A percentile compares a stretch with the other conserved stretches of the same genome.
Evolutionary conservation across 2,113 vertebrate genomes (phyloP).

Genomic region (Cyphomyrus discorhynchus): DNA sequence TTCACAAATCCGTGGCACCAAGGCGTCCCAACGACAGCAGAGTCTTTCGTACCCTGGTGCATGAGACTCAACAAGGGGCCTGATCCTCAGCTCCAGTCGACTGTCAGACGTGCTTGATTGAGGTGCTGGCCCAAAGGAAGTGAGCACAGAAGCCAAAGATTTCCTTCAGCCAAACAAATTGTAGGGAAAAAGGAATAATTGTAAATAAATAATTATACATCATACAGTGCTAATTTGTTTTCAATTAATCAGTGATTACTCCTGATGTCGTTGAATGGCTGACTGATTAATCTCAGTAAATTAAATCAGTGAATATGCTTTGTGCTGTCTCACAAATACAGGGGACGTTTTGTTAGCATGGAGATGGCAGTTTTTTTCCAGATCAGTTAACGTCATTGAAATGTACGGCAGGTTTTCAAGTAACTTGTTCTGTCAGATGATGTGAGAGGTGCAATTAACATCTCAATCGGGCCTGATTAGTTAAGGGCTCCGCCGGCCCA

Average conservation of each 20-base stretch:
- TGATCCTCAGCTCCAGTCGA: background rate
- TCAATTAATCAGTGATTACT: conserved; percentile 5
- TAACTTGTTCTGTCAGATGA: background rate
- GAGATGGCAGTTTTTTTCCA: background rate
- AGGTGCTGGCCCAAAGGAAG: background rate
- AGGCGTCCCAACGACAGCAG: background rate
- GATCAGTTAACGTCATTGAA: background rate
- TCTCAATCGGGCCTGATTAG: background rate
- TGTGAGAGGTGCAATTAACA: background rate
- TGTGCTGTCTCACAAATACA: background rate
- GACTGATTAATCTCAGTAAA: background rate
- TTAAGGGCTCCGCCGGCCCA: background rate
- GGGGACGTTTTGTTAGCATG: background rate
- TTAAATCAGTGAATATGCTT: background rate
- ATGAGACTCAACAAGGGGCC: background rate
- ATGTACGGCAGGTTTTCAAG: background rate
- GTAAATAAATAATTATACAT: background rate
- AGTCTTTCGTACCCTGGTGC: background rate
- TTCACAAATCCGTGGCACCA: background rate
- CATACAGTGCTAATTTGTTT: background rate
- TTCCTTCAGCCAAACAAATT: background rate
- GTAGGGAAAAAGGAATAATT: background rate
- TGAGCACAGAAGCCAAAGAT: background rate
- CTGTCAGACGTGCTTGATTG: background rate
- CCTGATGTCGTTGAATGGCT: background rate